Base-by-base conservation (phyloP, 1,140 invertebrate species). In the Achroia grisella region DNA sequence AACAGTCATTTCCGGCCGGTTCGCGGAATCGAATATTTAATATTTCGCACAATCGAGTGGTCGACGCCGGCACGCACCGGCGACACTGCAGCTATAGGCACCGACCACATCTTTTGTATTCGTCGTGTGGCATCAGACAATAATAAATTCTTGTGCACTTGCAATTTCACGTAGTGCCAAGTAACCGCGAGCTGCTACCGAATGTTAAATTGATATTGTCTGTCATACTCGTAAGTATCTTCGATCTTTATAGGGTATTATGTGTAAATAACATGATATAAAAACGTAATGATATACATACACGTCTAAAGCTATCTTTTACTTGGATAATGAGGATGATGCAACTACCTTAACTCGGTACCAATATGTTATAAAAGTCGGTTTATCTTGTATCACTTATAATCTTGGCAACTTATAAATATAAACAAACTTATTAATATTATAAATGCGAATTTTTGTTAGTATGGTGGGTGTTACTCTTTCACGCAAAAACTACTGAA, bases 91-190 rank as follows among this genome's bases (percentile, higher is more conserved):
- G 9, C 35, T 10, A 37, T 37, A 23, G 14, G 14, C 13, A 6
- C 28, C 15, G 40, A 43, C 52, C 41, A 37, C 56, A 59, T 64
- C 39, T 34, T 84, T 80, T 70, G 62, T 71, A 84, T 84, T 65
- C 80, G 60, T 67, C 65, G 63, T 68, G 67, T 75, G 61, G 64
- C 70, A 42, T 47, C 32, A 35, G 52, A 54, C 69, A 66, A 77
- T 80, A 72, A 81, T 80, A 78, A 76, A 84, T 84, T 80, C 80
- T 71, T 71, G 66, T 81, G 72, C 77, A 81, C 76, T 80, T 81
- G 77, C 77, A 81, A 66, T 78, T 81, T 84, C 72, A 68, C 69
- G 75, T 57, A 72, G 56, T 79, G 73, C 73, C 73, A 70, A 80
- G 69, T 76, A 83, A 71, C 62, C 57, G 56, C 66, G 58, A 62